Conservation (phyloP, 2,797 vertebrate genomes). For the Calcarius lapponicus region DNA sequence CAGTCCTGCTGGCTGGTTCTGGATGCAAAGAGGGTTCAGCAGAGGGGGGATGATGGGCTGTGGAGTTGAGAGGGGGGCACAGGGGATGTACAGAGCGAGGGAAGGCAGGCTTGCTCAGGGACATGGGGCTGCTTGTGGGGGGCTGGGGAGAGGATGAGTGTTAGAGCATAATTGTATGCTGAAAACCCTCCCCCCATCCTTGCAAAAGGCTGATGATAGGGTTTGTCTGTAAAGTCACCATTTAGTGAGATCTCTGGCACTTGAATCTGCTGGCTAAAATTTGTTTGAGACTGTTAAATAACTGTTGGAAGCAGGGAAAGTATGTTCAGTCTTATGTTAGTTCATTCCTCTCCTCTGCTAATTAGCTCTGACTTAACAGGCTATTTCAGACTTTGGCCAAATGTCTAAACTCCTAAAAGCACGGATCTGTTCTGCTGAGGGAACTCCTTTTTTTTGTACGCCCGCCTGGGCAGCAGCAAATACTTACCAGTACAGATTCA, state of each 20-base stretch:
- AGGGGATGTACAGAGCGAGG: neutral
- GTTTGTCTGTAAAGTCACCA: neutral
- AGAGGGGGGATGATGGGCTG: neutral
- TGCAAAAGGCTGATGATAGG: neutral
- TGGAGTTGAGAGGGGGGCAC: rapidly evolving
- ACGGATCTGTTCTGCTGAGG: neutral
- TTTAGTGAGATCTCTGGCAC: neutral
- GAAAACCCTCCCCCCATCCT: neutral
- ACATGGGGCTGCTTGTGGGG: neutral
- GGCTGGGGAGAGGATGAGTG: neutral
- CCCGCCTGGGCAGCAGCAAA: neutral
- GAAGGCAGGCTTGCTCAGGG: neutral
- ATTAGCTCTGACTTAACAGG: slow-evolving; percentile 30
- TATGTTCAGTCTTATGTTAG: neutral
- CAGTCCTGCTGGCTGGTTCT: neutral
- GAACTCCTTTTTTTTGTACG: neutral
- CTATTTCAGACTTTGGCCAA: neutral
- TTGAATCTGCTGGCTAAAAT: neutral
- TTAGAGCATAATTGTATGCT: neutral
- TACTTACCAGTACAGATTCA: neutral
- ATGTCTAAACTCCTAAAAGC: neutral
- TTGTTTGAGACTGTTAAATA: slow-evolving; percentile 8
- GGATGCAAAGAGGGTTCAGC: neutral
- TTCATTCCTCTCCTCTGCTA: neutral
- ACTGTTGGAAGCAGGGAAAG: neutral